Base-by-base conservation (phyloP, 2,888 invertebrate genomes). In the Lasioglossum figueresi region DNA sequence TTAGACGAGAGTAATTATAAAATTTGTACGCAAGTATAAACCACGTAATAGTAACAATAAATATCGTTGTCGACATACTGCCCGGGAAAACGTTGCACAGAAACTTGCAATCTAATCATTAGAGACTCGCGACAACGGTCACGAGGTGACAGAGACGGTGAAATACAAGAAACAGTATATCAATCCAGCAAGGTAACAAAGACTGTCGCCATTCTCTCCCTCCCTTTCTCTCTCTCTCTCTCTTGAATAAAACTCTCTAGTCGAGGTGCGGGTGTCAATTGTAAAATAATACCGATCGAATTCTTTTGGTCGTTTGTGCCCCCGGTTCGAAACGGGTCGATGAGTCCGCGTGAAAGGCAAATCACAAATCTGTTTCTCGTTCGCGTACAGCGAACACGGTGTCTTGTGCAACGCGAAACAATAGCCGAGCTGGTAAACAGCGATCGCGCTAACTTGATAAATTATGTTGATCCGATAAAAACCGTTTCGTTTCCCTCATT, bases 341-440 rank as follows among this genome's bases (percentile, higher is more conserved):
- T 63, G 68, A 8, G 48, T 45, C 48, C 56, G 14, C 45, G 85
- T 76, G 85, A 85, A 82, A 85, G 74, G 86, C 82, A 80, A 76
- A 80, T 79, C 66, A 75, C 59, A 79, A 81, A 82, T 85, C 76
- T 79, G 66, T 68, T 79, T 84, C 81, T 71, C 76, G 70, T 73
- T 82, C 31, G 75, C 37, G 5, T 72, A 71, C 34, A 23, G 43
- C 73, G 59, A 77, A 19, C 31, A 79, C 79, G 31, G 23, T 63
- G 45, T 63, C 63, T 86, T 86, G 75, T 75, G 82, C 76, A 84
- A 86, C 23, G 2, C 23, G 6, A 27, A 31, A 85, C 86, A 82
- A 86, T 82, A 66, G 73, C 8, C 48, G 52, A 31, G 56, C 71
- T 34, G 52, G 70, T 78, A 80, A 80, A 85, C 80, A 68, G 37